A percentile compares a stretch with the other conserved stretches of the same genome.
Evolutionary conservation across 2,113 vertebrate species (phyloP).

Genomic region (Emydura subglobosa): DNA sequence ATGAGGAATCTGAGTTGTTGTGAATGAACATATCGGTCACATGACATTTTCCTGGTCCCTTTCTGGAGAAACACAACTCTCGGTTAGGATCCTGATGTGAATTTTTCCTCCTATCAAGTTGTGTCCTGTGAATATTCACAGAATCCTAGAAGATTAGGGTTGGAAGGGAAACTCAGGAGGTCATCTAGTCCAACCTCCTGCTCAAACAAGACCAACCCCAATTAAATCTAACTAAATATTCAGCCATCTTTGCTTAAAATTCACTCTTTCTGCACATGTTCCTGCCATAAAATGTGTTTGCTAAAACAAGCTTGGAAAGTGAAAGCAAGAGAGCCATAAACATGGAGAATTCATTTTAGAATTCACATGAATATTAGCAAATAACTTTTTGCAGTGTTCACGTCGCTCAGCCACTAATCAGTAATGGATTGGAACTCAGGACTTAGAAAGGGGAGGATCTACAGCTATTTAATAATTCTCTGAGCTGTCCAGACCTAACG

Average conservation of each 20-base stretch:
- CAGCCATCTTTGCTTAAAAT: background rate
- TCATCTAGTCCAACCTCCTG: too few species aligned
- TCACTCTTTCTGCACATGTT: background rate
- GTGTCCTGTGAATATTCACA: background rate
- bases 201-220: too few species aligned
- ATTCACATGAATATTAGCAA: accelerated
- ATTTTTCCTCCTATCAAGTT: background rate
- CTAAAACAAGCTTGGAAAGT: background rate
- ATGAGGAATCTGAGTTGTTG: background rate
- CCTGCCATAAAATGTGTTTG: background rate
- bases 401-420: background rate
- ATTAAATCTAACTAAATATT: too few species aligned
- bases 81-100: background rate
- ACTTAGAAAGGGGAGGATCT: background rate
- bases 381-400: background rate
- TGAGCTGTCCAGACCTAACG: background rate
- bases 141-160: too few species aligned
- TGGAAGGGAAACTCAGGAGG: too few species aligned
- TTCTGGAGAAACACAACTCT: background rate
- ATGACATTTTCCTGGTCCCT: background rate
- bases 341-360: background rate
- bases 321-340: background rate
- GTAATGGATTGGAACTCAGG: background rate
- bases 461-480: accelerated
- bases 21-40: background rate